These are phyloP conservation scores for Oreochromis grahami DNA, from an alignment of 2,797 vertebrate genomes.

Conservation along the genomic window DNA sequence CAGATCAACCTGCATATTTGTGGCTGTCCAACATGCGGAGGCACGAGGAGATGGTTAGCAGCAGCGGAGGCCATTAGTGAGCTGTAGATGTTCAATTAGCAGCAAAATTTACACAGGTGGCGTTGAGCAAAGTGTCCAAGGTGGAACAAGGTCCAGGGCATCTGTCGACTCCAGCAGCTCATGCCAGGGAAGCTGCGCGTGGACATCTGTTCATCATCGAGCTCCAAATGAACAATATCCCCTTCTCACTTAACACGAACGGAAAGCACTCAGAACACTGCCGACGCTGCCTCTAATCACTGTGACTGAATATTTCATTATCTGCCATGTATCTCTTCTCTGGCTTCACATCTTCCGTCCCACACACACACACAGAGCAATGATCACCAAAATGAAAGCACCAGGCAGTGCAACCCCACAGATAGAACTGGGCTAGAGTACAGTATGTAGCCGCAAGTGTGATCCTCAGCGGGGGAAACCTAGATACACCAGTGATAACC, in stretches of 20 bases:
- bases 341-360: background rate
- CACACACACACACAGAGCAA: background rate
- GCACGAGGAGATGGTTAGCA: conserved; percentile 1
- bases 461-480: conserved; percentile 73
- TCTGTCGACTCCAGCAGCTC: conserved; percentile 30
- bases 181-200: conserved; percentile 23
- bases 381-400: background rate
- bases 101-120: conserved; percentile 37
- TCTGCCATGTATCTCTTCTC: background rate
- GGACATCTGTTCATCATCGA: conserved; percentile 54
- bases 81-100: conserved; percentile 51
- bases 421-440: conserved; percentile 59
- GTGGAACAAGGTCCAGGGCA: conserved; percentile 51
- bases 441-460: conserved; percentile 38
- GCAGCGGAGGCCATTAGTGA: conserved; percentile 19
- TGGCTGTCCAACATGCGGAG: background rate
- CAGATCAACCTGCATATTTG: background rate
- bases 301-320: conserved; percentile 17
- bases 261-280: background rate
- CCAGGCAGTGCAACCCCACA: conserved; percentile 24
- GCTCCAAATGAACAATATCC: conserved; percentile 35
- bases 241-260: conserved; percentile 7
- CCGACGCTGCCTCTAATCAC: background rate
- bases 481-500: conserved; percentile 70
- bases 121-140: conserved; percentile 33